A percentile compares a stretch with the other conserved stretches of the same genome.
phyloP scores from a whole-genome alignment of 2,888 invertebrate genomes.

The Osmoderma eremita region DNA sequence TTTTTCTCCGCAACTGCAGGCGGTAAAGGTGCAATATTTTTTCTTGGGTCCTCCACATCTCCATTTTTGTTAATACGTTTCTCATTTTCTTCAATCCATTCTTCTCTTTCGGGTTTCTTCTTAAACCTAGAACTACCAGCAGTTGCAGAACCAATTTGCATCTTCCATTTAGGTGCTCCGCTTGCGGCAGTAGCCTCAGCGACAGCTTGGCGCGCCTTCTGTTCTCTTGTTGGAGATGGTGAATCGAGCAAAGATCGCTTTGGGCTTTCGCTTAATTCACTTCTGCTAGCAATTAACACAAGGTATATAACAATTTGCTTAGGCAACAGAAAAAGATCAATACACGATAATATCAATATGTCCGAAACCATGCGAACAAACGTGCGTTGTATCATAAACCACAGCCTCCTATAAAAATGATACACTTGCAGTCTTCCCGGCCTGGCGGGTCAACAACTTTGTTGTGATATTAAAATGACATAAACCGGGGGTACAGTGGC shows the following conservation, averaged over 20 bases:
- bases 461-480: too few relatives aligned
- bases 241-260: slow-evolving; percentile 59
- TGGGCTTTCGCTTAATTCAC: slow-evolving; percentile 57
- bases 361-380: too few relatives aligned
- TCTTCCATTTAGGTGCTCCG: slow-evolving; percentile 74
- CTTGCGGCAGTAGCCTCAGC: slow-evolving; percentile 65
- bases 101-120: slow-evolving; percentile 69
- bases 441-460: too few relatives aligned
- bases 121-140: slow-evolving; percentile 67
- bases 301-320: not conserved
- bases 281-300: slow-evolving; percentile 47
- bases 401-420: not conserved
- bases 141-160: slow-evolving; percentile 73
- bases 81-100: slow-evolving; percentile 65
- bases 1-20: slow-evolving; percentile 67
- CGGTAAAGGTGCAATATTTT: slow-evolving; percentile 48
- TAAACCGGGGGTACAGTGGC: too few relatives aligned
- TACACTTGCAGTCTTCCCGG: too few relatives aligned
- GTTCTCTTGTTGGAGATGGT: slow-evolving; percentile 63
- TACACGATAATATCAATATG: too few relatives aligned
- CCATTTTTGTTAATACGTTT: slow-evolving; percentile 63
- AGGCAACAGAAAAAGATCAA: not conserved
- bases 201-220: slow-evolving; percentile 65
- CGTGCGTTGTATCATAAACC: too few relatives aligned
- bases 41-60: slow-evolving; percentile 45